Percentiles rank a stretch among this genome's conserved stretches.
Evolutionary conservation across 2,888 invertebrate genomes (phyloP).

Genomic region (Matsumyia berberina): DNA sequence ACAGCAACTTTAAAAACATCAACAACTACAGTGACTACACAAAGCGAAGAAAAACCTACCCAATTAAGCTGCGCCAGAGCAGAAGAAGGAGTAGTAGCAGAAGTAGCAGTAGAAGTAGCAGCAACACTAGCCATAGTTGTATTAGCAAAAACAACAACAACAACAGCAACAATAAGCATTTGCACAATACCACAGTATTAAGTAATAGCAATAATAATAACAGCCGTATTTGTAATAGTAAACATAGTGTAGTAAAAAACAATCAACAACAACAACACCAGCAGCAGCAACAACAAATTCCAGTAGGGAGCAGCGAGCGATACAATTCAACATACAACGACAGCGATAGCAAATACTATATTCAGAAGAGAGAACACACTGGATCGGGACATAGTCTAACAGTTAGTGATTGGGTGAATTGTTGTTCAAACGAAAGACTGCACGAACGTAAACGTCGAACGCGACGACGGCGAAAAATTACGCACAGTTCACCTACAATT

Average conservation of each 20-base stretch:
- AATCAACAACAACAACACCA: slow-evolving; percentile 78
- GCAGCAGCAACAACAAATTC: slow-evolving; percentile 28
- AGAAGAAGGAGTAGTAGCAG: slow-evolving; percentile 54
- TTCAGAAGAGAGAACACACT: slow-evolving; percentile 27
- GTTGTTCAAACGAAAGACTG: slow-evolving; percentile 81
- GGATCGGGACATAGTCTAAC: slow-evolving; percentile 23
- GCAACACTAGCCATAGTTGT: slow-evolving; percentile 71
- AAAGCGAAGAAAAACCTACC: slow-evolving; percentile 66
- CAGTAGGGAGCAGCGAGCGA: slow-evolving; percentile 3
- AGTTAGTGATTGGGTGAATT: slow-evolving; percentile 49
- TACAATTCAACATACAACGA: slow-evolving; percentile 70
- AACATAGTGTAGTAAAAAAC: slow-evolving; percentile 64
- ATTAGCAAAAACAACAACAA: slow-evolving; percentile 61
- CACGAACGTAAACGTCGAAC: slow-evolving; percentile 81
- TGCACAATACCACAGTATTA: slow-evolving; percentile 70
- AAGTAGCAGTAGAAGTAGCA: slow-evolving; percentile 66
- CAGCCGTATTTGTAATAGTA: slow-evolving; percentile 63
- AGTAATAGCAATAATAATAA: slow-evolving; percentile 69
- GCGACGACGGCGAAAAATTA: slow-evolving; percentile 81
- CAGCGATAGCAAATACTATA: slow-evolving; percentile 54
- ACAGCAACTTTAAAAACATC: slow-evolving; percentile 61
- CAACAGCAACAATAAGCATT: slow-evolving; percentile 71
- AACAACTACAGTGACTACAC: slow-evolving; percentile 75
- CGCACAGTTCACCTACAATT: slow-evolving; percentile 45
- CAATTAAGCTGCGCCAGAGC: slow-evolving; percentile 6